Evolutionary conservation across 2,113 vertebrate genomes (phyloP).

Genomic region (Natator depressus): DNA sequence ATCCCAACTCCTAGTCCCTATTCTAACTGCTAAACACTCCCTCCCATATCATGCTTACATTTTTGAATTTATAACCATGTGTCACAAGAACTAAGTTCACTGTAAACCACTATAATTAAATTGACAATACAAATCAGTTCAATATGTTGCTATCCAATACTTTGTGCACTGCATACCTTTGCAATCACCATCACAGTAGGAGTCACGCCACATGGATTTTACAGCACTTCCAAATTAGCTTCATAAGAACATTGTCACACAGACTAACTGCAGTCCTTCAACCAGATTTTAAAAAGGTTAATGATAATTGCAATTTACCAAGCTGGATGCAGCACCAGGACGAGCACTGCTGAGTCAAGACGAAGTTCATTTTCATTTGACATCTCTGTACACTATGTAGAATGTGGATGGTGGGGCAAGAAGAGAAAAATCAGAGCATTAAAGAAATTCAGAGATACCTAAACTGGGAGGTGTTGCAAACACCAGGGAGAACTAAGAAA

Average conservation of each 20-base stretch:
- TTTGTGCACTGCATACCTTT: rapidly evolving
- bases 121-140: not conserved
- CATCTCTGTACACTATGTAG: not conserved
- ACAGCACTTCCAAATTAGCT: not conserved
- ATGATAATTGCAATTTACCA: rapidly evolving
- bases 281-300: not conserved
- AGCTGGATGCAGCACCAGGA: rapidly evolving
- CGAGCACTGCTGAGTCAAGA: not conserved
- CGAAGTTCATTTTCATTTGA: not conserved
- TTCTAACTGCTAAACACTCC: not conserved
- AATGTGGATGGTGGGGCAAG: not conserved
- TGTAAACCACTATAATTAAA: not conserved
- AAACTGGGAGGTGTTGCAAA: rapidly evolving
- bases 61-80: not conserved
- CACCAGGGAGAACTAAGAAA: not conserved
- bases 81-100: not conserved
- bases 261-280: rapidly evolving
- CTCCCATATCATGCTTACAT: not conserved
- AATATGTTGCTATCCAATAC: not conserved
- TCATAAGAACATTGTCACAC: not conserved
- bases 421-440: not conserved
- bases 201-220: rapidly evolving
- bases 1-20: not conserved
- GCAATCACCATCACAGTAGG: rapidly evolving
- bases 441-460: not conserved